Evolutionary conservation across 2,797 vertebrate species (phyloP), one percentile per base, ranked within the genome.

Genomic region (Lepilemur septentrionalis): DNA sequence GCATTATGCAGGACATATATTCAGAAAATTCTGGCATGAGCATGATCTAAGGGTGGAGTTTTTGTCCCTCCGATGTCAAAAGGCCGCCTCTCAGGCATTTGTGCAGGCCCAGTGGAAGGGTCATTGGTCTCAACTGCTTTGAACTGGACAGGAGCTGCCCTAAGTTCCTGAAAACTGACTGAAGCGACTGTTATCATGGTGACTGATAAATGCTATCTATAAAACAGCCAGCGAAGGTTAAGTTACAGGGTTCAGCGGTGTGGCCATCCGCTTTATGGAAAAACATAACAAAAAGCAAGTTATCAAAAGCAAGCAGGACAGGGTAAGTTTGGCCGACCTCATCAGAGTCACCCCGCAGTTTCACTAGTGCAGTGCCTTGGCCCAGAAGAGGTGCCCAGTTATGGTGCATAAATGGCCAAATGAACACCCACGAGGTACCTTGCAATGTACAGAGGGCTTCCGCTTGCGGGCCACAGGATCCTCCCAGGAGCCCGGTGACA

Each of bases 401-500:
- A 12, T 23, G 22, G 10, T 32, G 32, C 63, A 9, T 38, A 41
- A 11, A 38, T 15, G 23, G 4, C 46, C 13, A 4, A 10, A 12
- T 28, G 73, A n/a, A 23, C 17, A n/a, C 48, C 20, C 13, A 18
- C 4, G 5, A 28, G 2, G 2, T 1, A 15, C 13, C 63, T 38
- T 28, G 28, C 35, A 30, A 5, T 18, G 28, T 23, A 17, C 11
- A 10, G 30, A 38, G 7, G 32, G 6, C 20, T 35, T 57, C 25
- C 28, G 57, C 86, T 35, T 43, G 0, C 1, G 0, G 17, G 11
- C 7, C 48, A 0, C 14, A 30, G 0, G 15, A 25, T 75, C 32
- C 32, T 89, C 48, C 0, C 0, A 9, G 35, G 4, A 50, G 67
- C 25, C n/a, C 6, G 0, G 0, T 11, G 73, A 86, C 46, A 25